Evolutionary conservation across 2,888 invertebrate species (phyloP).

Genomic region (Exephanes ischioxanthus): DNA sequence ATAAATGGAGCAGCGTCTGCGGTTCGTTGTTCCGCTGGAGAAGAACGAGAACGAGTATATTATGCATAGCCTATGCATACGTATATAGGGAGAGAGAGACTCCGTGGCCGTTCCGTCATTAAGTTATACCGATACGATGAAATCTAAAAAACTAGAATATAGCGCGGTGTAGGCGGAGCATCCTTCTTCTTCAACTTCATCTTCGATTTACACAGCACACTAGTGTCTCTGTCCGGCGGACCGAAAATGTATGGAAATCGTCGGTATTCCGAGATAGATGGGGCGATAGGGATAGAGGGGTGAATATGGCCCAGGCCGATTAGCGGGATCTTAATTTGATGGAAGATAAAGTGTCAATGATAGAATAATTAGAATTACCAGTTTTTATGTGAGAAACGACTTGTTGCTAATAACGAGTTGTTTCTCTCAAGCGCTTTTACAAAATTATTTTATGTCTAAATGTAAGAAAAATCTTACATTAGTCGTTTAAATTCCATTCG

Average conservation of each 20-base stretch:
- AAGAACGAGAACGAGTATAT: conserved; percentile 56
- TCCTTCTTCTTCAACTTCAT: background rate
- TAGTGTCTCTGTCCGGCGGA: background rate
- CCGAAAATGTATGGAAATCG: background rate
- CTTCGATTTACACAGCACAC: background rate
- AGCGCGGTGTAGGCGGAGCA: conserved; percentile 5
- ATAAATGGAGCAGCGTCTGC: conserved; percentile 75
- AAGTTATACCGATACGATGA: conserved; percentile 41
- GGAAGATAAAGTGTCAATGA: background rate
- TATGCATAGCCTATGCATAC: conserved; percentile 6
- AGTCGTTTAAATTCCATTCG: too few species aligned
- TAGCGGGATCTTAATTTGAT: background rate
- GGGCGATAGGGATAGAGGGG: background rate
- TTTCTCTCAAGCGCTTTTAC: too few species aligned
- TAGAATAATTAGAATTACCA: background rate
- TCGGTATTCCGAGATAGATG: background rate
- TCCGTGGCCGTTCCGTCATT: conserved; percentile 20
- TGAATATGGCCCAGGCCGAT: background rate
- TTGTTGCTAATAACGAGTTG: too few species aligned
- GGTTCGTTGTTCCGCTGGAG: conserved; percentile 44
- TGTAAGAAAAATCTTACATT: too few species aligned
- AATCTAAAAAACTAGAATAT: conserved; percentile 46
- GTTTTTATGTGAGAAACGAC: too few species aligned
- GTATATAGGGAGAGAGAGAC: background rate
- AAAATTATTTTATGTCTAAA: too few species aligned